phyloP scores from a whole-genome alignment of 2,888 invertebrate species.

The Polyommatus icarus region DNA sequence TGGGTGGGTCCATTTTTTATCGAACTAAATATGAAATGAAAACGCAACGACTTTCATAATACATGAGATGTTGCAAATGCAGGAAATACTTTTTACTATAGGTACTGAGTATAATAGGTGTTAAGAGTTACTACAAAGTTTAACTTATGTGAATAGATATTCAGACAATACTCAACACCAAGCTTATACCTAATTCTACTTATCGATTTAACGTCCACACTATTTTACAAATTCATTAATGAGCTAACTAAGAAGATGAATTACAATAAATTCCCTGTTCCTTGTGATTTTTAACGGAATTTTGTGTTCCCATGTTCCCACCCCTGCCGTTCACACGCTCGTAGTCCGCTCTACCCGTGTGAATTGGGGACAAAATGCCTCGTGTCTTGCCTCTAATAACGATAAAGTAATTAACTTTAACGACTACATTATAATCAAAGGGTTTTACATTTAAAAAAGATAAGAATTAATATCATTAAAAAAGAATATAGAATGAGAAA shows the following conservation, averaged over 20 bases:
- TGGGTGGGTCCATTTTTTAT: no score
- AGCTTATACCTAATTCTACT: no score
- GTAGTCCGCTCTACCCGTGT: neutral
- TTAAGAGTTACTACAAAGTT: no score
- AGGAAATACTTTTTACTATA: no score
- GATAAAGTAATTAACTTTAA: constrained; percentile 5
- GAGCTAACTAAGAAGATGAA: neutral
- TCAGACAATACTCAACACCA: no score
- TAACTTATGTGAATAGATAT: no score
- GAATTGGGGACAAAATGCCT: neutral
- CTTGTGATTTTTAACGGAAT: neutral
- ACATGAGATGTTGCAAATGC: no score
- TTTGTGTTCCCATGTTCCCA: neutral
- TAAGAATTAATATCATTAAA: neutral
- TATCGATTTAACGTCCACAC: no score
- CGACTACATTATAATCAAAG: neutral
- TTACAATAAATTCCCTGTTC: neutral
- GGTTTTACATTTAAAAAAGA: neutral
- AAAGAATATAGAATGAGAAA: no score
- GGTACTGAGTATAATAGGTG: no score
- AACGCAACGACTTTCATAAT: no score
- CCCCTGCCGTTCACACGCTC: constrained; percentile 20
- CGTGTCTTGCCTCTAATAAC: neutral
- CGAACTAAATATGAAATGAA: no score
- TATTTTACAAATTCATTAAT: neutral